Conservation (phyloP, 2,797 vertebrate species). For the Xenopus petersii region DNA sequence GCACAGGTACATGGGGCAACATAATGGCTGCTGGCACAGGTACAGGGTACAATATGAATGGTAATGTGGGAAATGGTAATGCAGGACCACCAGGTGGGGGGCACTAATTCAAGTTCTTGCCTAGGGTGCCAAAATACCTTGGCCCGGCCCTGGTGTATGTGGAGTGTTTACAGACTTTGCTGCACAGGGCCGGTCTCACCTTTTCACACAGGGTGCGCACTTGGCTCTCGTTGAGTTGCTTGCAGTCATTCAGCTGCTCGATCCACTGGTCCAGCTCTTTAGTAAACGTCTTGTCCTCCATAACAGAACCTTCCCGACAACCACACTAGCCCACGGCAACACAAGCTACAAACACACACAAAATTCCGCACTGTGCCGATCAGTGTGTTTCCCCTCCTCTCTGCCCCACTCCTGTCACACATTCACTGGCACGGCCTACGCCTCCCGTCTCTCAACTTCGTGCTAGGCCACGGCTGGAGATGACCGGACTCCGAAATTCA, state of each 20-base stretch:
- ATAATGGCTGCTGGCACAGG: too few species aligned
- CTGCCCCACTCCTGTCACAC: constrained; percentile 27
- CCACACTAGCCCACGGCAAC: neutral
- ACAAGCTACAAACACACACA: neutral
- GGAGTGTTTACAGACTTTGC: neutral
- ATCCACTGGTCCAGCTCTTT: constrained; percentile 93
- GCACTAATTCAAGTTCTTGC: too few species aligned
- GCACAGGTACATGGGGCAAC: too few species aligned
- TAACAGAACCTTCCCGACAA: constrained; percentile 48
- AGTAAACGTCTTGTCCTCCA: constrained; percentile 88
- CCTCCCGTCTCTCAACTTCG: neutral
- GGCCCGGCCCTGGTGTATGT: too few species aligned
- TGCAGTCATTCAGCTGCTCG: constrained; percentile 92
- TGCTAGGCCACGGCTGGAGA: neutral
- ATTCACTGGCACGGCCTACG: constrained; percentile 5
- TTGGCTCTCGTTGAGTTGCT: constrained; percentile 92
- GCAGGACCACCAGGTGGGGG: too few species aligned
- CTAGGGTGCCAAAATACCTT: too few species aligned
- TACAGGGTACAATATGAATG: too few species aligned
- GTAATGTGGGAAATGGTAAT: too few species aligned
- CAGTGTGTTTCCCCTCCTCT: neutral
- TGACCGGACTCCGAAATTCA: neutral
- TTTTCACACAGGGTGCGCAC: constrained; percentile 95
- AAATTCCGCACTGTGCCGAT: neutral
- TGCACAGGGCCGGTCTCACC: constrained; percentile 64